These are phyloP conservation scores for Microtus montanus DNA, from an alignment of 2,113 vertebrate genomes.

Conservation along the genomic window DNA sequence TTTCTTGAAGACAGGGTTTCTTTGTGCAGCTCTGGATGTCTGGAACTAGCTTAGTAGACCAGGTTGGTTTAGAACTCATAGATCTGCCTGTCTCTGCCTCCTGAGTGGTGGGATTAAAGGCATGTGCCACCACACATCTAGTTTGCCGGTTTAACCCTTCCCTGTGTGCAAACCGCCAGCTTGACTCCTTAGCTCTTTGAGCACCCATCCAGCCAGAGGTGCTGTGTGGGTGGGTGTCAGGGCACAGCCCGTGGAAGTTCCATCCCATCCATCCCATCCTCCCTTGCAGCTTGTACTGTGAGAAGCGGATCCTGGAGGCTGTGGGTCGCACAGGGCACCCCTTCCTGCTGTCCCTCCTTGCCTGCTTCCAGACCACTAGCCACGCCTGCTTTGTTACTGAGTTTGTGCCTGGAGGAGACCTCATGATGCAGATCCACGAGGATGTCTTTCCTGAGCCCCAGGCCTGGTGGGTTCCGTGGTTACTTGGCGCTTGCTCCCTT, in stretches of 20 bases:
- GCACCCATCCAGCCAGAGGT: background rate
- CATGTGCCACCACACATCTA: background rate
- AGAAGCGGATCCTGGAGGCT: constrained; percentile 97
- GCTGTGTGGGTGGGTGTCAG: background rate
- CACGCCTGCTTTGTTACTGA: constrained; percentile 98
- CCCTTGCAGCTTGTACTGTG: constrained; percentile 92
- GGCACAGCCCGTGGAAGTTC: background rate
- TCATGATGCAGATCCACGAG: constrained; percentile 97
- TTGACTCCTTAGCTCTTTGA: background rate
- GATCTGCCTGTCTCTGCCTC: too few species aligned
- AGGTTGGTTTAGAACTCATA: too few species aligned
- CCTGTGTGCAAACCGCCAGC: background rate
- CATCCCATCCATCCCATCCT: background rate
- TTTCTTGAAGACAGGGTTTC: background rate
- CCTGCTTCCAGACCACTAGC: constrained; percentile 95
- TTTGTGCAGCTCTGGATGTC: too few species aligned
- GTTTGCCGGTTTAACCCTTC: background rate
- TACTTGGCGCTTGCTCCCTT: background rate
- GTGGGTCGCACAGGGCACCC: constrained; percentile 92
- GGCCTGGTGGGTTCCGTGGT: constrained; percentile 86
- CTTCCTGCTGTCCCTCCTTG: constrained; percentile 95
- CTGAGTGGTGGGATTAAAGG: too few species aligned
- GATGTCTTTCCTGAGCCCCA: constrained; percentile 91
- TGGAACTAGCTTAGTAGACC: too few species aligned
- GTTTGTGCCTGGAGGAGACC: constrained; percentile 95